Conservation (phyloP, 2,888 invertebrate species). For the Lamellibrachia columna region DNA sequence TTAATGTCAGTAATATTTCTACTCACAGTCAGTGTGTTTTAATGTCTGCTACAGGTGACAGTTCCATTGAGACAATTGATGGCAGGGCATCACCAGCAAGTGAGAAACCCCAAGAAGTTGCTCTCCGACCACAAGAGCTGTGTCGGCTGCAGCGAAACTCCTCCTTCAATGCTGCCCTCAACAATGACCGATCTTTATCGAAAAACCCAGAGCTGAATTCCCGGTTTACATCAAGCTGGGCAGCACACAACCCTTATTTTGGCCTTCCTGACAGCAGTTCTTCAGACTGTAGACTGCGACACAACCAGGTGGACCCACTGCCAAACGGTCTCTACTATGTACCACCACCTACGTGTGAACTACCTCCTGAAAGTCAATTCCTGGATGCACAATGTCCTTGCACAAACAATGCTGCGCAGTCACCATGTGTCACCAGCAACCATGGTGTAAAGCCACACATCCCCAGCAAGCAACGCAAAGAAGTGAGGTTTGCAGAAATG, state of each 20-base stretch:
- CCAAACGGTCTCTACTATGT: constrained; percentile 2
- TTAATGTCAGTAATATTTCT: background rate
- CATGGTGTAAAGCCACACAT: background rate
- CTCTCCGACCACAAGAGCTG: background rate
- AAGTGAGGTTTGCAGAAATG: background rate
- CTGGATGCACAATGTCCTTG: background rate
- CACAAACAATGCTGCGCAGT: background rate
- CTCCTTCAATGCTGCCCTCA: background rate
- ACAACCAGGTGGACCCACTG: constrained; percentile 12
- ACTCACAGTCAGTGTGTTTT: background rate
- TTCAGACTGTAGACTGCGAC: background rate
- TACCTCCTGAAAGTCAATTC: background rate
- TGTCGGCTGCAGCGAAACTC: background rate
- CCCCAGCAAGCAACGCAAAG: constrained; percentile 11
- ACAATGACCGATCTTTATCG: background rate
- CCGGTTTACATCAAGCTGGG: background rate
- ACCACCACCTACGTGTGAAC: background rate
- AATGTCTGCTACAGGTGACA: background rate
- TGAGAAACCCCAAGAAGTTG: background rate
- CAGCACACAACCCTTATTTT: background rate
- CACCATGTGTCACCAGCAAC: background rate
- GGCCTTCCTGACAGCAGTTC: background rate
- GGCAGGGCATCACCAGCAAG: background rate
- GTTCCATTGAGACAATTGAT: background rate
- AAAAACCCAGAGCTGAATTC: background rate